Conservation (phyloP, 53 echinoderm and acorn worm species). For the Mesocentrotus franciscanus region DNA sequence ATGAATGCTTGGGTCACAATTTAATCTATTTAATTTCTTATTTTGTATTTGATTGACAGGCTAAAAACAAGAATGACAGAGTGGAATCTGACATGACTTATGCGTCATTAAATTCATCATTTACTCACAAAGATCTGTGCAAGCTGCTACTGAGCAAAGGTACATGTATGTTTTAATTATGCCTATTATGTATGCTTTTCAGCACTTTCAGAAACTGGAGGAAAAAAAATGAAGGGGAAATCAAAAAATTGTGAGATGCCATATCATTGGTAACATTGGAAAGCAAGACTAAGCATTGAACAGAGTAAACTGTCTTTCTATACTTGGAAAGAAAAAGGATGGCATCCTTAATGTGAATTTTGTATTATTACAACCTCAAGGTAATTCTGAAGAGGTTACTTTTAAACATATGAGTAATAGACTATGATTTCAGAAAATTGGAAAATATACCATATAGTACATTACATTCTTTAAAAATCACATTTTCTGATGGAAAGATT, state of each 20-base stretch:
- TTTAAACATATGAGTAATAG: no score
- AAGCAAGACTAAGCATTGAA: no score
- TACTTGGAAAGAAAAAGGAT: no score
- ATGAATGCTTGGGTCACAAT: background rate
- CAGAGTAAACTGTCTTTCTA: no score
- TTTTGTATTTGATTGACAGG: constrained; percentile 51
- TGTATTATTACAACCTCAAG: background rate
- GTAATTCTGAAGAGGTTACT: background rate
- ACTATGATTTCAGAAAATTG: no score
- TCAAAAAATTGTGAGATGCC: no score
- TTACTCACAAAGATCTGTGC: constrained; percentile 80
- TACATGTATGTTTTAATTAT: constrained; percentile 13
- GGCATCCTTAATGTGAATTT: background rate
- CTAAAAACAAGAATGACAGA: constrained; percentile 73
- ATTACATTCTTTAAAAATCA: no score
- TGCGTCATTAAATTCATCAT: constrained; percentile 75
- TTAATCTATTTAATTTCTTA: background rate
- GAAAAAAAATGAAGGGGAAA: no score
- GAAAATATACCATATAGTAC: background rate
- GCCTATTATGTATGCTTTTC: background rate
- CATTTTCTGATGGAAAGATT: background rate
- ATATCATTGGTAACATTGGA: no score
- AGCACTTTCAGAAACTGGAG: background rate
- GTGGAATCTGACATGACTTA: constrained; percentile 76
- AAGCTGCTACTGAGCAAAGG: constrained; percentile 87